Base-by-base conservation (phyloP, 2,888 invertebrate genomes). In the Patella pellucida region DNA sequence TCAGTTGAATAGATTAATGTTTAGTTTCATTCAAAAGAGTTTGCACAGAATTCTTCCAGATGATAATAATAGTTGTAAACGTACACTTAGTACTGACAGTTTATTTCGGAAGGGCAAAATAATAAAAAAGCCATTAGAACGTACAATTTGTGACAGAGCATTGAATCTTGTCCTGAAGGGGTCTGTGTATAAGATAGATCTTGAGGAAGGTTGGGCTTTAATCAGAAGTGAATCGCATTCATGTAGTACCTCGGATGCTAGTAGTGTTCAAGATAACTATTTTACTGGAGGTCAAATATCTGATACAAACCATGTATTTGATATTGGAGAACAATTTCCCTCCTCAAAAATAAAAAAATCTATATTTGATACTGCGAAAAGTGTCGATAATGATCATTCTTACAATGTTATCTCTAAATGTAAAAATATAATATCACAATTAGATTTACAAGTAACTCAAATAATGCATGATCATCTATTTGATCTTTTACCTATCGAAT, bases 371-470 rank as follows among this genome's bases (percentile, higher is more conserved):
- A n/a, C 50, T 11, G 27, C 70, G 15, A 31, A 41, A n/a, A 52
- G 52, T n/a, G 51, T 70, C 15, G 27, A 70, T 52, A 7, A 31
- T 12, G 74, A 74, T 4, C 74, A 74, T 27, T 4, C 69, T 68
- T 74, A 74, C 52, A 52, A 69, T 70, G 70, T 70, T 11, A 27
- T 68, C 12, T 68, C 31, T 54, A 73, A 73, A 68, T 73, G 67
- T 68, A 72, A 72, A 51, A 31, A 54, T 19, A 11, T 68, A n/a
- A n/a, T n/a, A n/a, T n/a, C n/a, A n/a, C n/a, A n/a, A n/a, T n/a
- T n/a, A n/a, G n/a, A n/a, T n/a, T n/a, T n/a, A n/a, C n/a, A n/a
- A n/a, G n/a, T n/a, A n/a, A n/a, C n/a, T n/a, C n/a, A n/a, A n/a
- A n/a, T n/a, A n/a, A n/a, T n/a, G n/a, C n/a, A n/a, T n/a, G n/a